Base-by-base conservation (phyloP, 2,888 invertebrate species). In the Drosophila mimetica region DNA sequence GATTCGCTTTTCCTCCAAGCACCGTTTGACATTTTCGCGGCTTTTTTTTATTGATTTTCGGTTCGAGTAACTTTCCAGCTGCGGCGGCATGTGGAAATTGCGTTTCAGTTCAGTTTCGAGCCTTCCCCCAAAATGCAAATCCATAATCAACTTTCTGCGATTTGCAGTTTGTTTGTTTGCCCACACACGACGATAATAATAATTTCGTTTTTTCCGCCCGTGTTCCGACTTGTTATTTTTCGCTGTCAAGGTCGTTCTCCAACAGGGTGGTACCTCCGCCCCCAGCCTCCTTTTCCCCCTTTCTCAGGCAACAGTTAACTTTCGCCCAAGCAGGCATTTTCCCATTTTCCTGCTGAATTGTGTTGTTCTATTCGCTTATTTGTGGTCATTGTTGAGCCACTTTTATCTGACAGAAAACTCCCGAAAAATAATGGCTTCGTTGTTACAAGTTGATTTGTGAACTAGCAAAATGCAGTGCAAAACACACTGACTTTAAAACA, bases 171-270 rank as follows among this genome's bases (percentile, higher is more conserved):
- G 37, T 51, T 60, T 52, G 50, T 54, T 77, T 72, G 57, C 60
- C 66, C 73, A 41, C 42, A 50, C 36, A 60, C 44, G 71, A 60
- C 44, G 71, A 79, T 79, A 76, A 72, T 64, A 64, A 50, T 51
- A 64, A 51, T 60, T 64, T 63, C 20, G 9, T 32, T 58, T 25
- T 20, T 32, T 32, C 53, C 55, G 47, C n/a, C 18, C 22, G 59
- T 63, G 32, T 55, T 36, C 42, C 44, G 55, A 28, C 9, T 63
- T 63, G 58, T 67, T 53, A 53, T 54, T 64, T 71, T 84, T 77
- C 67, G 74, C 75, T 75, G 81, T 74, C 85, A 81, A 82, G 82
- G 82, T 85, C 82, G 82, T 81, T 75, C 63, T 64, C 71, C 39
- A 52, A 47, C 55, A 20, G 69, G 41, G 28, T 34, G 41, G 52